Base-by-base conservation (phyloP, 2,888 invertebrate species). In the Anticlea derivata region DNA sequence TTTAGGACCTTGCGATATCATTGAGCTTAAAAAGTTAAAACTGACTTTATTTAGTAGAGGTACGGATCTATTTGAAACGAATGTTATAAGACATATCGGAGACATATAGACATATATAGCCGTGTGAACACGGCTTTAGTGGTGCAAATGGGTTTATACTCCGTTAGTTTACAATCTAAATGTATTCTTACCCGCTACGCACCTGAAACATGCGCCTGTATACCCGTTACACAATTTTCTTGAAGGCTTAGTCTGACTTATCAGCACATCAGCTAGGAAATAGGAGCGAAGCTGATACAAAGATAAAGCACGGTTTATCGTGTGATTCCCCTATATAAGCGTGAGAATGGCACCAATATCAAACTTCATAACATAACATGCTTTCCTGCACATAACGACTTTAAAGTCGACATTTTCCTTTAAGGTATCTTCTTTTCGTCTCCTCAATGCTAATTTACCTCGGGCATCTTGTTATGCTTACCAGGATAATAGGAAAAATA, bases 241-340 rank as follows among this genome's bases (percentile, higher is more conserved):
- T 33, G 5, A 41, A 22, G 23, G 35, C 7, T 23, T 12, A 35
- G 8, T 17, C 6, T 13, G 6, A 8, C 13, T 38, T 26, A 26
- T 38, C 26, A 13, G 26, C 12, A 17, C 39, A 39, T 39, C 39
- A 29, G 26, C 10, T 29, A 20, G 27, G 39, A 30, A 30, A 10
- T 40, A 10, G 20, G 27, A n/a, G n/a, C 10, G 13, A 23, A 41
- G 24, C 31, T 26, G 33, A 33, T 33, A 10, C 17, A 17, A 8
- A 7, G 33, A 43, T 43, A 43, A 33, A 33, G 13, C 33, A 43
- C 43, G 43, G 8, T 33, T 40, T 8, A 31, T 12, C 23, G 23
- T 31, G 5, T 31, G 31, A 41, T 20, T 17, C 24, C 6, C 27
- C 23, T 26, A 8, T 17, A 7, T 22, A 23, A 43, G 24, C 30